Evolutionary conservation across 1,140 invertebrate species (phyloP), one percentile per base, ranked within the genome.

Genomic region (Adelges cooleyi): DNA sequence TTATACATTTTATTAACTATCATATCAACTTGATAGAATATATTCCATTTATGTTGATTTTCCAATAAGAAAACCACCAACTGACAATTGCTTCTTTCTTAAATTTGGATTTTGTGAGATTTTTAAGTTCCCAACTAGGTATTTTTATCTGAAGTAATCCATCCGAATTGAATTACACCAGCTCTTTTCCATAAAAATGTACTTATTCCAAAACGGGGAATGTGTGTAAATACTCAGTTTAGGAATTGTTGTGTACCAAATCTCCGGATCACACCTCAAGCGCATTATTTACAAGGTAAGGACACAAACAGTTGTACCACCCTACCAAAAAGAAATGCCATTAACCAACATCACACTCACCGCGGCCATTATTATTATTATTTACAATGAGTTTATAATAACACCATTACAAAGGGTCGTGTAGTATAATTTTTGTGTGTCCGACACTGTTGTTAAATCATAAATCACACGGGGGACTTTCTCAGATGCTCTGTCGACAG

Each of bases 401-500:
- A 53, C 51, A 20, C 29, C n/a, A n/a, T n/a, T 18, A 53, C 17
- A 53, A 53, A 36, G 51, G 13, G 51, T 23, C n/a, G 29, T 53
- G 33, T 54, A 54, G 38, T 38, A 20, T 53, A 54, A 20, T 54
- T 54, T 54, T n/a, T n/a, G n/a, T 38, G 52, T 54, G 20, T 54
- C 40, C 33, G 23, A 22, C 33, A 38, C n/a, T 38, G 18, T 15
- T 13, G 17, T n/a, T n/a, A 54, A 17, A 17, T 15, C 52, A 54
- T 54, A 54, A 54, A 54, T 54, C 33, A 54, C 18, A 20, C n/a
- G n/a, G 33, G 11, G n/a, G n/a, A n/a, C n/a, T n/a, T n/a, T n/a
- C n/a, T n/a, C n/a, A n/a, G 52, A 54, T 8, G 33, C 18, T 54
- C 29, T 38, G 52, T 54, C 40, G 52, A 54, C 52, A 38, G 3